Evolutionary conservation across 2,113 vertebrate species (phyloP), one percentile per base, ranked within the genome.

Genomic region (Lepidiolamprologus cunningtoni): DNA sequence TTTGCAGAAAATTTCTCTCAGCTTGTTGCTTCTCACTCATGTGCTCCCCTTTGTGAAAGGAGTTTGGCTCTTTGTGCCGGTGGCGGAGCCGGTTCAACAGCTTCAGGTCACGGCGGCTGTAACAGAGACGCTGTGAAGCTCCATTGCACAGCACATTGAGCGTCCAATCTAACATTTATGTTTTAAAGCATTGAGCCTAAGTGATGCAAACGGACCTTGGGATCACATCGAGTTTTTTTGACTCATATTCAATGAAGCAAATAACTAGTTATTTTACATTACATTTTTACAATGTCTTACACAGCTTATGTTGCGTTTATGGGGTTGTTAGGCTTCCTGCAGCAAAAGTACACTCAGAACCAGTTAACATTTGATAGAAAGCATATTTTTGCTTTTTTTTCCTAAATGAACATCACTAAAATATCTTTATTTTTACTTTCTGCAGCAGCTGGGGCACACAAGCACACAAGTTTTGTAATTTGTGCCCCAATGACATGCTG

Each of bases 101-200:
- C 91, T 78, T 7, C 55, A 63, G 89, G 91, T 95, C 93, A 92
- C 47, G 10, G 35, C 45, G 66, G 81, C 89, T 80, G 79, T 57
- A 82, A 68, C 66, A 21, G 79, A 91, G 90, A 86, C 45, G 21
- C 84, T 71, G 87, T 89, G 89, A 95, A 91, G 95, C 94, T 92
- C 91, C 93, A 95, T 94, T 96, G 89, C 93, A 92, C 88, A 90
- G 91, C 92, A 95, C 89, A 95, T 96, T 80, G 93, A 94, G 94
- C 94, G 82, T 95, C 87, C 42, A 68, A 79, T 93, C 89, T 89
- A 94, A 95, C 93, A 89, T 96, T 96, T 96, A 84, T 94, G 96
- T 96, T 95, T 91, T 95, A 93, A 95, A 88, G 94, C 93, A 95
- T 93, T 96, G 85, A 95, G 82, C 86, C 85, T 91, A 95, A 96